Conservation (phyloP, 2,888 invertebrate genomes). For the Calameuta filiformis region DNA sequence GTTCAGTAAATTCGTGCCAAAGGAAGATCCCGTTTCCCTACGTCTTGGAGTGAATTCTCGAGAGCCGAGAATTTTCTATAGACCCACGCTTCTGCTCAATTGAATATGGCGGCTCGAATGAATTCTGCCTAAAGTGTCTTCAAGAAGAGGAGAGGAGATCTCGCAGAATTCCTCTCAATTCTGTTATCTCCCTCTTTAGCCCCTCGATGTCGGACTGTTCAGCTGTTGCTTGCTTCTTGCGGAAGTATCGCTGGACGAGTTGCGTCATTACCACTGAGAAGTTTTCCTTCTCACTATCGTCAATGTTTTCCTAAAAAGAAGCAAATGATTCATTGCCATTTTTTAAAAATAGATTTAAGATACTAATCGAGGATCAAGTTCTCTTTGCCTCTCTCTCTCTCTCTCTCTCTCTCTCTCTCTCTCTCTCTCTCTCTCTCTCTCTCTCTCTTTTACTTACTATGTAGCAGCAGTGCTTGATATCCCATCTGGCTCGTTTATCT, state of each 20-base stretch:
- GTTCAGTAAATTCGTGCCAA: too few relatives aligned
- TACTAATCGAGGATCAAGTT: too few relatives aligned
- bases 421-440: too few relatives aligned
- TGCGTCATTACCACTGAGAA: slow-evolving; percentile 72
- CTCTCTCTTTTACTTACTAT: slow-evolving; percentile 42
- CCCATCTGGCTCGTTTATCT: slow-evolving; percentile 66
- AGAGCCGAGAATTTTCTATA: too few relatives aligned
- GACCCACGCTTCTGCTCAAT: too few relatives aligned
- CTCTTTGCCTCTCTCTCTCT: too few relatives aligned
- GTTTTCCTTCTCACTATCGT: slow-evolving; percentile 62
- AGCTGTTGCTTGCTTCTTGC: slow-evolving; percentile 64
- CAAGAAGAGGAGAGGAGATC: slow-evolving; percentile 45
- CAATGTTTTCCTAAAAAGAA: slow-evolving; percentile 59
- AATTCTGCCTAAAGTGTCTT: slow-evolving; percentile 5
- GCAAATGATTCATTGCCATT: not conserved
- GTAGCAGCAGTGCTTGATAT: slow-evolving; percentile 66
- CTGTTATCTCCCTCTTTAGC: slow-evolving; percentile 67
- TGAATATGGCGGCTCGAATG: too few relatives aligned
- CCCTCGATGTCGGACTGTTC: slow-evolving; percentile 65
- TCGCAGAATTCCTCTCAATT: slow-evolving; percentile 42
- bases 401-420: too few relatives aligned
- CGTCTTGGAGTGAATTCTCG: too few relatives aligned
- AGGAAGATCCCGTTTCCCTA: too few relatives aligned
- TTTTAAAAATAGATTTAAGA: not conserved
- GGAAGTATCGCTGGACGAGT: slow-evolving; percentile 73